Percentiles rank a stretch among this genome's conserved stretches.
Evolutionary conservation across 2,888 invertebrate species (phyloP).

Genomic region (Lithophane leautieri): DNA sequence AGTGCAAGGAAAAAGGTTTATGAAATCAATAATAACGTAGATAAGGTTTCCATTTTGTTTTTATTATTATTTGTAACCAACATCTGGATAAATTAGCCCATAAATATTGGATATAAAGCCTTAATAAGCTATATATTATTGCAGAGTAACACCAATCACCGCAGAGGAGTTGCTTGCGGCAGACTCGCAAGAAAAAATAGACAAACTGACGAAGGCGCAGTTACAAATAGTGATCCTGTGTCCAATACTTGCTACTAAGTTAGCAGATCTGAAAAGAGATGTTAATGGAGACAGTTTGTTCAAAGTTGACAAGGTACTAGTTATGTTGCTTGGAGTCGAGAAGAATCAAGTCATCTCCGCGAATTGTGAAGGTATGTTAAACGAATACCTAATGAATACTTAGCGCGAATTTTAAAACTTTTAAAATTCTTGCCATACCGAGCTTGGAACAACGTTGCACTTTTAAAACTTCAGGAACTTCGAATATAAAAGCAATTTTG

Average conservation of each 20-base stretch:
- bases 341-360: constrained; percentile 93
- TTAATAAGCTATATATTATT: constrained; percentile 62
- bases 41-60: constrained; percentile 19
- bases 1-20: background rate
- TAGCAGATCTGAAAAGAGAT: constrained; percentile 89
- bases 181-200: constrained; percentile 87
- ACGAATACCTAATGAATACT: constrained; percentile 1
- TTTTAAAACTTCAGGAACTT: constrained; percentile 34
- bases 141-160: constrained; percentile 93
- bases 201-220: constrained; percentile 92
- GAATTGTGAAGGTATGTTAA: constrained; percentile 92
- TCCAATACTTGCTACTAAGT: constrained; percentile 92
- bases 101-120: background rate
- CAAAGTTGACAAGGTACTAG: constrained; percentile 93
- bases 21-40: constrained; percentile 28
- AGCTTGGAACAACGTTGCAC: background rate
- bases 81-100: constrained; percentile 6
- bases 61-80: background rate
- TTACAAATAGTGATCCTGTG: constrained; percentile 95
- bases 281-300: constrained; percentile 90
- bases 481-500: constrained; percentile 28
- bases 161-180: constrained; percentile 92
- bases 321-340: constrained; percentile 95
- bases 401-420: constrained; percentile 4
- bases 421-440: constrained; percentile 4